Evolutionary conservation across 2,888 invertebrate genomes (phyloP), one percentile per base, ranked within the genome.

Genomic region (Priocnemis perturbator): DNA sequence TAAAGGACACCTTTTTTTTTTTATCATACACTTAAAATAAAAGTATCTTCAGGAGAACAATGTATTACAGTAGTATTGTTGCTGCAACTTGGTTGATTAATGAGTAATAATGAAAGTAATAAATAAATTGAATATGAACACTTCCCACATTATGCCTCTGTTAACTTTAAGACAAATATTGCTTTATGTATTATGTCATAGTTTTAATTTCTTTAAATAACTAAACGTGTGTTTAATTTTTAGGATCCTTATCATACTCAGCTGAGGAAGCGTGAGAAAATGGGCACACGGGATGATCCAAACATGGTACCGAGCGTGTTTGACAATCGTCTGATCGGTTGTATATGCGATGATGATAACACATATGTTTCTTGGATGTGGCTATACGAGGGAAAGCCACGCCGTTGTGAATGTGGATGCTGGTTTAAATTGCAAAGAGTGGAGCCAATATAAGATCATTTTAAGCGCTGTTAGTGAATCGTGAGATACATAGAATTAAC

Each of bases 331-430:
- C 92, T 98, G 79, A 93, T 99, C 78, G 98, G 98, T 72, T 99
- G 99, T 90, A 93, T 98, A 89, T 99, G 98, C 89, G 97, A 98
- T 90, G 97, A 98, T 90, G 98, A 98, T 87, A 93, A 96, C 61
- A 94, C 95, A 65, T 91, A 93, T 73, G 93, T 99, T 79, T 95
- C 94, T 87, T 99, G 97, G 97, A 97, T 98, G 94, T 97, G 97
- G 95, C 90, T 99, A 84, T 95, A 98, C 89, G 93, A 94, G 91
- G 98, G 96, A 48, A 93, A 94, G 82, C 94, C 97, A 71, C 96
- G 95, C 87, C 94, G 98, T 83, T 99, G 98, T 88, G 96, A 96
- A 88, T 99, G 99, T 89, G 99, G 99, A 67, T 94, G 98, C 89
- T 98, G 97, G 97, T 98, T 97, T 92, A 96, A 97, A 91, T 92